Base-by-base conservation (phyloP, 2,113 vertebrate genomes). In the Perccottus glenii region DNA sequence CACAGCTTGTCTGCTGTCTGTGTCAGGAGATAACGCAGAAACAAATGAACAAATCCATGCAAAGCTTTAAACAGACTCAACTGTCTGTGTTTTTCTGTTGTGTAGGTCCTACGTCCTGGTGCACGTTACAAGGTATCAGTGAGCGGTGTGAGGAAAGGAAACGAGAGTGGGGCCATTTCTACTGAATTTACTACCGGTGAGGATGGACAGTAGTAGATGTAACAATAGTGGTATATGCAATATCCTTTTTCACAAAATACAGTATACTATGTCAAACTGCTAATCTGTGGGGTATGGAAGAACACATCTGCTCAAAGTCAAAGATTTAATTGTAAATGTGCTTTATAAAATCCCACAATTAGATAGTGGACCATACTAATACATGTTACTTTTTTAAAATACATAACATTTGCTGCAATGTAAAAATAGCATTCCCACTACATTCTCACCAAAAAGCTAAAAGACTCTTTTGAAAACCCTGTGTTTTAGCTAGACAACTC, bases 151-250 rank as follows among this genome's bases (percentile, higher is more conserved):
- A 92, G 94, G 16, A 94, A 94, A 14, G 89, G 92, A 86, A 96
- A 94, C 2, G 95, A 96, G 84, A 99, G 96, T 16, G 86, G 86
- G 48, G 83, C 95, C 0, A 89, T 94, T 56, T 91, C 91, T 44
- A 90, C 94, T 7, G 92, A 92, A 71, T 99, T 99, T 80, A 92
- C 90, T 14, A 99, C 98, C 89, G 98, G 98, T 99, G 88, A 93
- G 89, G 75, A 74, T 73, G 78, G 82, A 85, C 79, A 86, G 74
- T 70, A 59, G 77, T 82, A 86, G 79, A 85, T 85, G 83, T 80
- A 66, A 16, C 70, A 64, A 70, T 69, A 52, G 48, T 65, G 44
- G 1, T 42, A 12, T 60, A 48, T 77, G 15, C 68, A 62, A 64
- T 38, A 60, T 74, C 1, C 42, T 42, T 51, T 42, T 36, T 4